Conservation (phyloP, 2,797 vertebrate genomes). For the Sciurus vulgaris region DNA sequence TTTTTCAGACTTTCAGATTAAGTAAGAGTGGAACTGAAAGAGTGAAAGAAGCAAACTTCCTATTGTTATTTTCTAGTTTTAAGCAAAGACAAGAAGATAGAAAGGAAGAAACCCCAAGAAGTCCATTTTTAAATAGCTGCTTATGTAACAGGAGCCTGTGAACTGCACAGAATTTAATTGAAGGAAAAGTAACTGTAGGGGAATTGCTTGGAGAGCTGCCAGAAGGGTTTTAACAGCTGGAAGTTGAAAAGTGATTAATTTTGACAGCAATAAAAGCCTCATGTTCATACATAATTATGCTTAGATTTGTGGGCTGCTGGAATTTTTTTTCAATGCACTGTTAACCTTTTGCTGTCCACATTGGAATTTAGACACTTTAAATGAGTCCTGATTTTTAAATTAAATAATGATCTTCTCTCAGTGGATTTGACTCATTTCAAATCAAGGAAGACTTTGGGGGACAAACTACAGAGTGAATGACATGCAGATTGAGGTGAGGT, state of each 20-base stretch:
- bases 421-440: slow-evolving; percentile 12
- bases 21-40: slow-evolving; percentile 67
- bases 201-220: slow-evolving; percentile 91
- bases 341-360: slow-evolving; percentile 87
- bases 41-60: slow-evolving; percentile 54
- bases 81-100: slow-evolving; percentile 46
- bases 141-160: slow-evolving; percentile 87
- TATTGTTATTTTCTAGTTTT: slow-evolving; percentile 72
- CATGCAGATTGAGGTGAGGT: neutral
- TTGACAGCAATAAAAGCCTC: slow-evolving; percentile 91
- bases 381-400: slow-evolving; percentile 65
- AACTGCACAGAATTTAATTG: slow-evolving; percentile 87
- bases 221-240: slow-evolving; percentile 93
- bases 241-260: slow-evolving; percentile 93
- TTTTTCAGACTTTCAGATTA: neutral
- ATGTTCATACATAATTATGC: slow-evolving; percentile 91
- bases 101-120: slow-evolving; percentile 38
- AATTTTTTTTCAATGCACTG: slow-evolving; percentile 83
- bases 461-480: neutral
- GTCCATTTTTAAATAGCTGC: slow-evolving; percentile 79
- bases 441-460: slow-evolving; percentile 22
- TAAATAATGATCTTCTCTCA: slow-evolving; percentile 55
- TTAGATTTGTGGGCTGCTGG: slow-evolving; percentile 88
- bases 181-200: slow-evolving; percentile 86
- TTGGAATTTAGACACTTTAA: slow-evolving; percentile 76